Conservation (phyloP, 37 sponge, comb jelly and placozoan genomes). For the Haliclona indistincta region DNA sequence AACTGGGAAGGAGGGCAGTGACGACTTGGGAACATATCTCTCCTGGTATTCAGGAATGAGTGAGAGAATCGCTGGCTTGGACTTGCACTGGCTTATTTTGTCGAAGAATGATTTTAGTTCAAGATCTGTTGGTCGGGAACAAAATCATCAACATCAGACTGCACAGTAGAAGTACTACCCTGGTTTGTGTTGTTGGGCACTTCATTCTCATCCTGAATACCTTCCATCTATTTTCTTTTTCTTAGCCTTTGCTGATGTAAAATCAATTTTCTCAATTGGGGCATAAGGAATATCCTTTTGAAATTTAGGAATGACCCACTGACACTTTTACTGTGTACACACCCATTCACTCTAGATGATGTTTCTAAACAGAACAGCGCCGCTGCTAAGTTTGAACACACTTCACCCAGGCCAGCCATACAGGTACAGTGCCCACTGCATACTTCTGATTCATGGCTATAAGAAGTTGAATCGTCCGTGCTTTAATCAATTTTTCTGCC, state of each 20-base stretch:
- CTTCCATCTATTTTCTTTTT: constrained; percentile 16
- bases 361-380: constrained; percentile 17
- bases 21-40: constrained; percentile 11
- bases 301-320: constrained; percentile 18
- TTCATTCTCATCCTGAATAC: background rate
- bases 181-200: background rate
- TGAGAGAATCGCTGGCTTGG: constrained; percentile 38
- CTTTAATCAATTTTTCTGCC: too few species aligned
- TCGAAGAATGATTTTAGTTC: constrained; percentile 6
- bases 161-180: too few species aligned
- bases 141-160: too few species aligned
- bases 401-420: constrained; percentile 52
- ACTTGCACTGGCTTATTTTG: background rate
- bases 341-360: background rate
- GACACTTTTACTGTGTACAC: constrained; percentile 19
- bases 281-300: constrained; percentile 18
- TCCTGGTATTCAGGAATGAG: background rate
- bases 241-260: constrained; percentile 12
- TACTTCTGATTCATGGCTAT: too few species aligned
- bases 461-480: too few species aligned
- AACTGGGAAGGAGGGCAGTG: background rate
- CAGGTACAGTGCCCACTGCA: constrained; percentile 49
- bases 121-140: constrained; percentile 1
- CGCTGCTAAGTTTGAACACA: constrained; percentile 35
- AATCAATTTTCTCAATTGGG: constrained; percentile 9